Evolutionary conservation across 1,140 invertebrate species (phyloP), one percentile per base, ranked within the genome.

Genomic region (Brachionus sp.): DNA sequence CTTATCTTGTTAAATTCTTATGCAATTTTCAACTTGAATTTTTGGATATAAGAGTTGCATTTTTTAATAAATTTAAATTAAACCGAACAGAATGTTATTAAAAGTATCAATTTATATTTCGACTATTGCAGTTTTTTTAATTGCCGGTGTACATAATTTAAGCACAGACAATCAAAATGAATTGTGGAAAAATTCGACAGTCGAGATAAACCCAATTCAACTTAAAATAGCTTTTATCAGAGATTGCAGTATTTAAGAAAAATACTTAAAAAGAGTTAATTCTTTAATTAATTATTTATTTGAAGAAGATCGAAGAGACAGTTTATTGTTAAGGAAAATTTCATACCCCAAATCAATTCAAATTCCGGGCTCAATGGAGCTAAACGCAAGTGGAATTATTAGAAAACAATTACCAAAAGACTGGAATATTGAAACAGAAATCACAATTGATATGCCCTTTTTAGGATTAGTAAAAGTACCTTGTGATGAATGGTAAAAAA

Each of bases 341-440:
- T 46, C 16, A 10, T 46, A 75, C 29, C 70, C 70, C 7, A 75
- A 33, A 75, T 46, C 16, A 19, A 25, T 75, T 25, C 23, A 44
- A 46, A 75, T 75, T 25, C 70, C 70, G 12, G 70, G 70, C 7
- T n/a, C 70, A 13, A 75, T 75, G 70, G 70, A 75, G 16, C 7
- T 75, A 0, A 75, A 75, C 19, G 70, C 39, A 25, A 75, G 25
- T 50, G 70, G 70, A n/a, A 23, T 46, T 46, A n/a, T 75, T 46
- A 75, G 25, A 46, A 75, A 46, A 10, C 19, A 44, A 10, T 16
- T 75, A 6, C 70, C 70, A 46, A 46, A 44, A 75, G 70, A 75
- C 23, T 75, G 70, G 70, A 75, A 75, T 75, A 75, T 75, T 46
- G 16, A 46, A 35, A 75, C 70, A 19, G 66, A 70, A 19, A 39